Percentiles rank a stretch among this genome's conserved stretches.
phyloP scores from a whole-genome alignment of 2,888 invertebrate species.

The Lycophotia porphyrea region DNA sequence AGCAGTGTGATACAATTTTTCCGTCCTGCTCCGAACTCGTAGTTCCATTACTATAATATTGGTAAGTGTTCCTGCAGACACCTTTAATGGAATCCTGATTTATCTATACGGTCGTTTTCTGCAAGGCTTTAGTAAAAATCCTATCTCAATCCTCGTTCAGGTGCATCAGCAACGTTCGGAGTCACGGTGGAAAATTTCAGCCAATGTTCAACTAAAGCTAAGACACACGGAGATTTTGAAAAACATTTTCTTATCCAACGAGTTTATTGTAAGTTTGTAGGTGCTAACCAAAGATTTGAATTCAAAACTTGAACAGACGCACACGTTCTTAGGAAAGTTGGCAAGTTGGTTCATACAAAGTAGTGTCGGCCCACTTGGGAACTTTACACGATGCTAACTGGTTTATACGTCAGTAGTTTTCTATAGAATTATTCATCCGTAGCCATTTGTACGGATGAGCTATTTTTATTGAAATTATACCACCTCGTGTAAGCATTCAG shows the following conservation, averaged over 20 bases:
- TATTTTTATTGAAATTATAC: constrained; percentile 27
- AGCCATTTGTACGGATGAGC: constrained; percentile 32
- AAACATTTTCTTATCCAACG: constrained; percentile 45
- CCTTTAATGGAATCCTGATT: constrained; percentile 51
- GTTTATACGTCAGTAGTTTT: constrained; percentile 45
- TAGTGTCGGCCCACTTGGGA: constrained; percentile 51
- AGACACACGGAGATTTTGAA: constrained; percentile 33
- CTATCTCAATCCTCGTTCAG: constrained; percentile 45
- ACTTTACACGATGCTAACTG: constrained; percentile 43
- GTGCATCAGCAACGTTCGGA: constrained; percentile 40
- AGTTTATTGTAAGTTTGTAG: constrained; percentile 48
- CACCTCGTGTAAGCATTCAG: not conserved
- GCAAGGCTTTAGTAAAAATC: constrained; percentile 47
- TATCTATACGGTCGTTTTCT: constrained; percentile 40
- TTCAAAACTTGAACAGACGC: constrained; percentile 55
- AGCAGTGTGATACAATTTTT: not conserved
- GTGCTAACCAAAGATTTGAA: constrained; percentile 59
- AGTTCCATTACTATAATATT: constrained; percentile 29
- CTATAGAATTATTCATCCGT: constrained; percentile 44
- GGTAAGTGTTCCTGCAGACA: constrained; percentile 21
- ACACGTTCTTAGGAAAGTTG: constrained; percentile 55
- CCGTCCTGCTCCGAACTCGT: not conserved
- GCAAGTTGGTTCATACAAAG: constrained; percentile 56
- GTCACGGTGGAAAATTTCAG: constrained; percentile 22
- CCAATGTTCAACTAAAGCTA: constrained; percentile 24